These are phyloP conservation scores for Oryzias celebensis DNA, from an alignment of 2,113 vertebrate species.

Conservation along the genomic window DNA sequence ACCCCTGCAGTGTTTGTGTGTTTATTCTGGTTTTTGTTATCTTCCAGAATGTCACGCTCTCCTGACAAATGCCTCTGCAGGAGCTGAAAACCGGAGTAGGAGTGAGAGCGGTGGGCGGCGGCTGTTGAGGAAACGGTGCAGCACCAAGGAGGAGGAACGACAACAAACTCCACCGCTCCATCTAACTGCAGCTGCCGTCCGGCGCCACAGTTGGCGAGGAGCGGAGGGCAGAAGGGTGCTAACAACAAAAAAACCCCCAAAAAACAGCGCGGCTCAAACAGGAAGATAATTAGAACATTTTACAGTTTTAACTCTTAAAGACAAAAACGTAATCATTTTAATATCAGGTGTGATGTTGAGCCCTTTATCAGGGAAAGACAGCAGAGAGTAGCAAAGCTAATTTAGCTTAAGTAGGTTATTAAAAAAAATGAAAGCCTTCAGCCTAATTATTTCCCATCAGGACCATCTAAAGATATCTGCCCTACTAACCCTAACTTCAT, in stretches of 20 bases:
- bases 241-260: not conserved
- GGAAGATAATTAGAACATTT: not conserved
- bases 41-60: slow-evolving; percentile 9
- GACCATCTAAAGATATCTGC: slow-evolving; percentile 62
- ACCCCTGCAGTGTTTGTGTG: not conserved
- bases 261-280: not conserved
- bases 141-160: slow-evolving; percentile 31
- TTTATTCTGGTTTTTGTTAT: slow-evolving; percentile 12
- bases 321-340: too few relatives aligned
- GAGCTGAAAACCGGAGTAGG: slow-evolving; percentile 57
- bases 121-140: slow-evolving; percentile 34
- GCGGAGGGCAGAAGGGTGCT: not conserved
- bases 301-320: not conserved
- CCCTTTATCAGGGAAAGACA: slow-evolving; percentile 11
- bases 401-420: slow-evolving; percentile 62
- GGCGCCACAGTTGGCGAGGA: slow-evolving; percentile 4
- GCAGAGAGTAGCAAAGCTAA: slow-evolving; percentile 34
- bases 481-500: slow-evolving; percentile 48
- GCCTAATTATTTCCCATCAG: slow-evolving; percentile 44
- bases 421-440: slow-evolving; percentile 53
- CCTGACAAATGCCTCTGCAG: slow-evolving; percentile 49
- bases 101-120: slow-evolving; percentile 58
- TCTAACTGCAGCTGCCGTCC: slow-evolving; percentile 16
- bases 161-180: slow-evolving; percentile 4
- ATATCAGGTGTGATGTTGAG: too few relatives aligned